Evolutionary conservation across 2,113 vertebrate species (phyloP), one percentile per base, ranked within the genome.

Genomic region (Equus quagga): DNA sequence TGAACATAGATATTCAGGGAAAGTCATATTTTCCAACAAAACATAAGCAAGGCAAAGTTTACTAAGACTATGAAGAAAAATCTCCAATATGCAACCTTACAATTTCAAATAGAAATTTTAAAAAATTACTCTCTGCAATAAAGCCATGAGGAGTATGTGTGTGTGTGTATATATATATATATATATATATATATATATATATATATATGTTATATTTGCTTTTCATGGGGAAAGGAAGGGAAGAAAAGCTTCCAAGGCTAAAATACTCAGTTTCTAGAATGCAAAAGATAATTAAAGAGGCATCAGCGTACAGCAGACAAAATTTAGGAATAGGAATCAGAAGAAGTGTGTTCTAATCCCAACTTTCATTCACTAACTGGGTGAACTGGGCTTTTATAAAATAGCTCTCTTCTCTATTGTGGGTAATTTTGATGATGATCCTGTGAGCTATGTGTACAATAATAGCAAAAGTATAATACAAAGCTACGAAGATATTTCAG

Each of bases 301-400:
- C 26, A 65, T 81, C 36, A 91, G 49, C 17, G 6, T n/a, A 36
- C 1, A 44, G 13, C 24, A 76, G 33, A 90, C 18, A 82, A 76
- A 90, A 62, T 67, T 94, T 41, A 54, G 36, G 96, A 94, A 72
- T 28, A 91, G 15, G 19, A 81, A 78, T 92, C 64, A 81, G 62
- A 51, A 72, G 49, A 87, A 58, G 18, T 44, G 26, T 14, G 9
- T 75, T 69, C 79, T 62, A 78, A 87, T 81, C 31, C 28, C 21
- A 70, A 28, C 7, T 79, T 9, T 33, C 31, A 62, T 60, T 69
- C 33, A 36, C 58, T 80, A 75, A 44, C 36, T 88, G 23, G 33
- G 33, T 91, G 4, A 76, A 49, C 19, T 58, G 56, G 12, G 62
- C 21, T 21, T 56, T 82, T 83, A 60, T 44, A 70, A 91, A 88